These are phyloP conservation scores for Decapterus maruadsi DNA, from an alignment of 2,797 vertebrate species.

Conservation along the genomic window DNA sequence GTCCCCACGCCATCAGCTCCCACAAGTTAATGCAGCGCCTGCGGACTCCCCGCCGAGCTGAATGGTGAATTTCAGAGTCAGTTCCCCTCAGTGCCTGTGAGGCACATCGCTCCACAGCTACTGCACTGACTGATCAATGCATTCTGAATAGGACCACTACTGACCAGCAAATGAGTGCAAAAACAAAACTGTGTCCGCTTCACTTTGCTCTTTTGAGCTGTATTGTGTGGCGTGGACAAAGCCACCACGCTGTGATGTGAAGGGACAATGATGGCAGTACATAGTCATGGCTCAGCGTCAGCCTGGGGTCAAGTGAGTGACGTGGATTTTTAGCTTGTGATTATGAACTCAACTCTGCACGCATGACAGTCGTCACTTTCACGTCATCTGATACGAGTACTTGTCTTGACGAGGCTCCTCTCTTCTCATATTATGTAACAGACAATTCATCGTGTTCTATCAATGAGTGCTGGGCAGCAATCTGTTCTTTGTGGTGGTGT, in stretches of 20 bases:
- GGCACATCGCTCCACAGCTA: conserved; percentile 60
- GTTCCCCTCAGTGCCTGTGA: conserved; percentile 63
- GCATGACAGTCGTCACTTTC: conserved; percentile 14
- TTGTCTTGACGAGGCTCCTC: conserved; percentile 35
- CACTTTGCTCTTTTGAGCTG: conserved; percentile 77
- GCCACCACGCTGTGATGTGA: conserved; percentile 61
- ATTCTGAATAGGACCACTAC: conserved; percentile 72
- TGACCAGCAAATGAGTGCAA: conserved; percentile 68
- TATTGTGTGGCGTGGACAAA: conserved; percentile 80
- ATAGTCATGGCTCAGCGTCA: conserved; percentile 59
- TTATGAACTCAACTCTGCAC: conserved; percentile 27
- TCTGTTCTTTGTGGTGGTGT: conserved; percentile 68
- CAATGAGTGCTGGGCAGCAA: conserved; percentile 45
- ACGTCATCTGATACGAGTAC: neutral
- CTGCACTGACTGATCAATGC: conserved; percentile 67
- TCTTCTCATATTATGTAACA: conserved; percentile 46
- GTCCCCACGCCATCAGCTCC: conserved; percentile 49
- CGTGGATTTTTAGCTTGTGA: conserved; percentile 37
- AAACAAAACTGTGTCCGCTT: conserved; percentile 75
- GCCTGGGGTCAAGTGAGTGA: conserved; percentile 70
- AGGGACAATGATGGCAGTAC: conserved; percentile 70
- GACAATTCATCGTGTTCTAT: conserved; percentile 41
- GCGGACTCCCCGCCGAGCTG: conserved; percentile 59
- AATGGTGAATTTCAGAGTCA: conserved; percentile 66
- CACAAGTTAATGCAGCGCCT: conserved; percentile 65